Conservation (phyloP, 2,113 vertebrate genomes). For the Dryoscopus gambensis region DNA sequence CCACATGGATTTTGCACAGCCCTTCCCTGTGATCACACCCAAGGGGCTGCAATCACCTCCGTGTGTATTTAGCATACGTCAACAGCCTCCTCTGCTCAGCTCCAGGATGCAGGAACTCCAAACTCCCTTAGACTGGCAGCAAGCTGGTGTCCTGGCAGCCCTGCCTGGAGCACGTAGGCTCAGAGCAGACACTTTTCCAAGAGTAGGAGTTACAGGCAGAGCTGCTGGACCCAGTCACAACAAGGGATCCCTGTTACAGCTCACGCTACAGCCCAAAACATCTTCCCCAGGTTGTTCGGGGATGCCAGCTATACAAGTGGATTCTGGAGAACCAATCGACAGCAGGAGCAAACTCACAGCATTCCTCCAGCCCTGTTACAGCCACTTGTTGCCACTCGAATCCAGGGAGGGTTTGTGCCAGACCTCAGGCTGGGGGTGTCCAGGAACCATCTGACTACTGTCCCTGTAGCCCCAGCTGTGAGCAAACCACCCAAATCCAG, state of each 20-base stretch:
- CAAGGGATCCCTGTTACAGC: accelerated
- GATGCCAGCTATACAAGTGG: accelerated
- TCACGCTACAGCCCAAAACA: not conserved
- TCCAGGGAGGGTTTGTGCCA: not conserved
- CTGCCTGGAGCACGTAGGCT: not conserved
- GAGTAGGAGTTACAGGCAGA: not conserved
- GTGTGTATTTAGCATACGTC: not conserved
- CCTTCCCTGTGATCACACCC: not conserved
- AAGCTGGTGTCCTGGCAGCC: not conserved
- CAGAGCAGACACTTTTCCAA: not conserved
- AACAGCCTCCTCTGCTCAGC: not conserved
- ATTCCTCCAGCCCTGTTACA: not conserved
- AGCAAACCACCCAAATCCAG: not conserved
- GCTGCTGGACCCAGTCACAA: not conserved
- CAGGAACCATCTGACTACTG: not conserved
- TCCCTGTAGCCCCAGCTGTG: not conserved
- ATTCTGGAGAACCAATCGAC: not conserved
- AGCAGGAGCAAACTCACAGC: not conserved
- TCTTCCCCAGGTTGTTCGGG: not conserved
- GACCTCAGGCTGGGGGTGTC: not conserved
- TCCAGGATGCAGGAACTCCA: not conserved
- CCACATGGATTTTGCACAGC: not conserved
- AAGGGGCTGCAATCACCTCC: not conserved
- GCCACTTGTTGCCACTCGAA: accelerated
- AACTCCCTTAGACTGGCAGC: not conserved